Base-by-base conservation (phyloP, 1,140 invertebrate species). In the Asobara japonica region DNA sequence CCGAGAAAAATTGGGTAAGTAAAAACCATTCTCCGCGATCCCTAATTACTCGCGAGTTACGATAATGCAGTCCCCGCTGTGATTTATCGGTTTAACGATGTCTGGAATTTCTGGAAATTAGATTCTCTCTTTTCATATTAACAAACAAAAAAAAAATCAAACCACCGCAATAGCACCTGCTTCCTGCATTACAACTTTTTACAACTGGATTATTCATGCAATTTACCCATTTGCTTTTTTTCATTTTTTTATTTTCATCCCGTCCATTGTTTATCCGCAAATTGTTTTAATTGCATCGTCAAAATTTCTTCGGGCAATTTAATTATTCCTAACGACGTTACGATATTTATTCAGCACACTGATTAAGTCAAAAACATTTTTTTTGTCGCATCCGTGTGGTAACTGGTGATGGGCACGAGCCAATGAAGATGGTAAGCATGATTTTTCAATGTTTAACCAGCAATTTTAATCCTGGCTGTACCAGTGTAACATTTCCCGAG, bases 401-500 rank as follows among this genome's bases (percentile, higher is more conserved):
- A 7, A 8, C 22, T 56, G 20, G 22, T 10, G 7, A 56, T 27
- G n/a, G 22, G 51, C 51, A 56, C 51, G 51, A 56, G 51, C 51
- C 51, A 56, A 18, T 25, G 22, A 22, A 5, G 41, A 45, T 45
- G 41, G 5, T 20, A 48, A 62, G 22, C 38, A n/a, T 11, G 25
- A n/a, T 69, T 33, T 2, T 65, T 29, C 18, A 66, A 64, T 0
- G 71, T 67, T 33, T 45, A 72, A 68, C 25, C 29, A 62, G 4
- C 25, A 62, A 18, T 68, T 68, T 72, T 72, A 72, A 65, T 68
- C 45, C 64, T 25, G 22, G 31, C 68, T 72, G 78, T 83, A 82
- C 77, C 41, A 65, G 60, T 73, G 78, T 83, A 82, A 84, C 83
- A 83, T 82, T 75, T 81, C 77, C 75, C 77, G 73, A 72, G 81